Conservation (phyloP, 2,888 invertebrate species). For the Agapetus fuscipes region DNA sequence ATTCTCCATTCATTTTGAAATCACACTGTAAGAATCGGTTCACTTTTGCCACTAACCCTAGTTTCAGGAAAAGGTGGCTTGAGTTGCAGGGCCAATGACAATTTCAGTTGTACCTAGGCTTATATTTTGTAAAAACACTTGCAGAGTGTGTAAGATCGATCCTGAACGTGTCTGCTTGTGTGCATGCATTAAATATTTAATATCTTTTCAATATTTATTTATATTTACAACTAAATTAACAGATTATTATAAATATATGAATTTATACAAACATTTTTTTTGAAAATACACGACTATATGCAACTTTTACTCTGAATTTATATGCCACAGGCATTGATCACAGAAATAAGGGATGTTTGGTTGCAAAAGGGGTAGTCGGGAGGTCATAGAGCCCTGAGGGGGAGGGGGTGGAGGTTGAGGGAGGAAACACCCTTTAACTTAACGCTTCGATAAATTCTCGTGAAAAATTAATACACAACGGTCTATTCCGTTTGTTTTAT, state of each 20-base stretch:
- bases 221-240: too few species aligned
- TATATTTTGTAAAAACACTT: too few species aligned
- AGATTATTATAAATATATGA: constrained; percentile 19
- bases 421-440: constrained; percentile 10
- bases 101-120: too few species aligned
- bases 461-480: constrained; percentile 21
- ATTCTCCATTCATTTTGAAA: too few species aligned
- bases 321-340: constrained; percentile 21
- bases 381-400: background rate
- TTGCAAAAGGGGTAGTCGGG: background rate
- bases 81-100: too few species aligned
- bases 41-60: too few species aligned
- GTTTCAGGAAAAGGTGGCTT: too few species aligned
- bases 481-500: constrained; percentile 17
- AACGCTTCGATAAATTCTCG: constrained; percentile 16
- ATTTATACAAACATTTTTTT: constrained; percentile 18
- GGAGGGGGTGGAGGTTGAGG: constrained; percentile 5
- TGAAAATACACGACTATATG: constrained; percentile 18
- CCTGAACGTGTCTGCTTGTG: too few species aligned
- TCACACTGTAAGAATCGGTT: too few species aligned
- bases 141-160: too few species aligned
- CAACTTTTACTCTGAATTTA: constrained; percentile 21
- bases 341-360: constrained; percentile 7
- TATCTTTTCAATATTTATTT: too few species aligned
- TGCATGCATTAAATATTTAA: too few species aligned